phyloP scores from a whole-genome alignment of 2,888 invertebrate genomes.

The Ochropacha duplaris region DNA sequence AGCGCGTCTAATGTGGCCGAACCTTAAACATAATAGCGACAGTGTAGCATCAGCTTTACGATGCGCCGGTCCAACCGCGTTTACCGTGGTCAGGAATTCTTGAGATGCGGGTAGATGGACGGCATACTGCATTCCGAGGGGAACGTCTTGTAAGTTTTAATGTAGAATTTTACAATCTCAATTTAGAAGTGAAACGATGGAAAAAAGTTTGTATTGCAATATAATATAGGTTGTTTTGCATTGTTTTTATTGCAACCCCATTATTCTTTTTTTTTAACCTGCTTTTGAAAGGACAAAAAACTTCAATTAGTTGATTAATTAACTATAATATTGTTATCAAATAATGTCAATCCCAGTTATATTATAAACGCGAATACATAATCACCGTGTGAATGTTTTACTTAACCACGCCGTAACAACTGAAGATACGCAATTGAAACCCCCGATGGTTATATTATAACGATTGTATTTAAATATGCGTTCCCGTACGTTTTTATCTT shows the following conservation, averaged over 20 bases:
- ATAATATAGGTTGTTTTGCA: background rate
- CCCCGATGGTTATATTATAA: no score
- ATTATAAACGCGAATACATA: no score
- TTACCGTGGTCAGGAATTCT: constrained; percentile 52
- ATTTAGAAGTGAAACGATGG: background rate
- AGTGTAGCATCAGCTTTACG: constrained; percentile 15
- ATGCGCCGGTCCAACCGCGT: constrained; percentile 20
- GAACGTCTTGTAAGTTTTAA: constrained; percentile 66
- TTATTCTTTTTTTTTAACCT: no score
- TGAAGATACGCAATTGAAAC: no score
- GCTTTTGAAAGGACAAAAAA: no score
- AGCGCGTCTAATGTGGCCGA: constrained; percentile 67
- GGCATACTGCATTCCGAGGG: constrained; percentile 46
- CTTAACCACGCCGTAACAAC: no score
- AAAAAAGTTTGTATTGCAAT: background rate
- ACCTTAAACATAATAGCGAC: constrained; percentile 38
- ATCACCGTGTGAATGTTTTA: no score
- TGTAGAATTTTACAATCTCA: constrained; percentile 60
- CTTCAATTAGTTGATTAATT: no score
- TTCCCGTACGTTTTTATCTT: no score
- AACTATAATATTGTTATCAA: no score
- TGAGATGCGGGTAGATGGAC: constrained; percentile 42
- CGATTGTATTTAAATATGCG: no score
- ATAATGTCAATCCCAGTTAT: no score
- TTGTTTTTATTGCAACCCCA: background rate